Percentiles rank a stretch among this genome's conserved stretches.
phyloP scores from a whole-genome alignment of 1,140 invertebrate species.

The Drosophila sp. region DNA sequence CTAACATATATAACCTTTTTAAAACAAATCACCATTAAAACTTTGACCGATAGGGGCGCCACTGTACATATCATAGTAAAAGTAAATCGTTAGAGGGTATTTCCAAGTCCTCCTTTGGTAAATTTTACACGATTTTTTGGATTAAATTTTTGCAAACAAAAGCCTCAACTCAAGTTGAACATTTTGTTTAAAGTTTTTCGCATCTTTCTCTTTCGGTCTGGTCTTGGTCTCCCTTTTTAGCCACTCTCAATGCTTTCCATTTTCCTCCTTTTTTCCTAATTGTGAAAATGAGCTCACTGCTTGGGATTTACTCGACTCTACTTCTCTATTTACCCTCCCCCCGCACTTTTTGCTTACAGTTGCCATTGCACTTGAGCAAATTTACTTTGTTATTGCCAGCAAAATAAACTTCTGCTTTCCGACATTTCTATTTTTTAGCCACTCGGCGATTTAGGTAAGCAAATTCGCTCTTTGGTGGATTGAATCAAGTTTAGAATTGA shows the following conservation, averaged over 20 bases:
- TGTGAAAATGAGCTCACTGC: constrained; percentile 55
- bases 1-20: too few relatives aligned
- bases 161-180: constrained; percentile 32
- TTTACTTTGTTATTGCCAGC: constrained; percentile 73
- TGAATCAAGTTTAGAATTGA: constrained; percentile 6
- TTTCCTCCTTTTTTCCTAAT: constrained; percentile 44
- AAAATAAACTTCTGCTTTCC: constrained; percentile 11
- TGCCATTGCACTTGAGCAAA: constrained; percentile 78
- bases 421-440: neutral
- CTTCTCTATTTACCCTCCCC: constrained; percentile 42
- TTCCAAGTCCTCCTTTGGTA: neutral
- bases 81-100: neutral
- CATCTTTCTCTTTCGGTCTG: neutral
- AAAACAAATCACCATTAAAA: neutral
- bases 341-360: constrained; percentile 53
- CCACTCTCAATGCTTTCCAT: neutral
- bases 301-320: constrained; percentile 64
- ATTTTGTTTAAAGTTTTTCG: constrained; percentile 67
- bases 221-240: neutral
- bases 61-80: too few relatives aligned
- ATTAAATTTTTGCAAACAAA: constrained; percentile 15
- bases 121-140: neutral
- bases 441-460: neutral
- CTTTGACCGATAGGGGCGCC: too few relatives aligned
- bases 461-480: constrained; percentile 4